Conservation (phyloP, 2,113 vertebrate species). For the Chionis minor region DNA sequence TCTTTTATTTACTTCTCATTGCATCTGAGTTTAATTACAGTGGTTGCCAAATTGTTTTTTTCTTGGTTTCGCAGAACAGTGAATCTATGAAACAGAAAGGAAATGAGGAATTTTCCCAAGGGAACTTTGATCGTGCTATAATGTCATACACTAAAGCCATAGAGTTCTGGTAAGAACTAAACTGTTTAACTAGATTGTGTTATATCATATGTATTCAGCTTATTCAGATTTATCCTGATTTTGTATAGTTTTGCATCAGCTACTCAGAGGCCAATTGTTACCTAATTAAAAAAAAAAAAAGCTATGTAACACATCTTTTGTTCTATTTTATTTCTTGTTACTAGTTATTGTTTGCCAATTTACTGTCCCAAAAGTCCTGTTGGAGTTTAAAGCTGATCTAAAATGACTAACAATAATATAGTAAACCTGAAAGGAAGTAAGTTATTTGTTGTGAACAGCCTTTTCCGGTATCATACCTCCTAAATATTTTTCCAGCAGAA, state of each 20-base stretch:
- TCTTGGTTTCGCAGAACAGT: slow-evolving; percentile 78
- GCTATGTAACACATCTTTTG: rapidly evolving
- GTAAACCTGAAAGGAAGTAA: neutral
- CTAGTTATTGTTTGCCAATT: neutral
- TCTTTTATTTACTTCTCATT: neutral
- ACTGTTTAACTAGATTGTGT: neutral
- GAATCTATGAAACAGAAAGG: slow-evolving; percentile 85
- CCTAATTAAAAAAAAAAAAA: neutral
- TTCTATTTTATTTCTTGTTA: neutral
- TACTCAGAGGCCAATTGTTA: neutral
- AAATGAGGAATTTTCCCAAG: slow-evolving; percentile 83
- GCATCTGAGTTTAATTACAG: neutral
- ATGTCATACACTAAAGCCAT: slow-evolving; percentile 87
- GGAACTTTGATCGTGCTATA: slow-evolving; percentile 79
- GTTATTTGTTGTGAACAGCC: neutral
- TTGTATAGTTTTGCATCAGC: neutral
- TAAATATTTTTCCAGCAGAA: neutral
- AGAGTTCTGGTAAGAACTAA: slow-evolving; percentile 79
- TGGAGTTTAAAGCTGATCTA: neutral
- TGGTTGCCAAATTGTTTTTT: neutral
- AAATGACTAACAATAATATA: neutral
- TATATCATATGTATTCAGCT: neutral
- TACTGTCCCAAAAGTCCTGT: neutral
- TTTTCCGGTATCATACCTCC: neutral
- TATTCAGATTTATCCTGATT: neutral